phyloP scores from a whole-genome alignment of 2,888 invertebrate species.

The Thereva unica region DNA sequence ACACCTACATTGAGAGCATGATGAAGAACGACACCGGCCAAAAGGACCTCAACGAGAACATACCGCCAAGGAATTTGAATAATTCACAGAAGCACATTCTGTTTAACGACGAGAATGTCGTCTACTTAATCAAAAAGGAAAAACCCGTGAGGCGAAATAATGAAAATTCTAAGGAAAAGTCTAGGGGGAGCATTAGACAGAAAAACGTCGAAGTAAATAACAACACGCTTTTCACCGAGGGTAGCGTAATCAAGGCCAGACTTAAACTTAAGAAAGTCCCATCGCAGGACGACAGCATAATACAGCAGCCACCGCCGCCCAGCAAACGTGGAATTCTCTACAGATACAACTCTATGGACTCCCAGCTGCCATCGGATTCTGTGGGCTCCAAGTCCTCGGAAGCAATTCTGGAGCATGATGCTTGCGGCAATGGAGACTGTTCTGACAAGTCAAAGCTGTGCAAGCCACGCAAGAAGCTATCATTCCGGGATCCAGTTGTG shows the following conservation, averaged over 20 bases:
- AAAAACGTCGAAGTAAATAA: constrained; percentile 38
- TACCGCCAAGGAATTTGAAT: constrained; percentile 15
- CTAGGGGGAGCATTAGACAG: constrained; percentile 8
- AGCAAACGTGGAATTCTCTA: constrained; percentile 39
- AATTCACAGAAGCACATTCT: constrained; percentile 51
- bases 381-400: constrained; percentile 45
- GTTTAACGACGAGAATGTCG: constrained; percentile 56
- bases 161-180: constrained; percentile 12
- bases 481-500: constrained; percentile 76
- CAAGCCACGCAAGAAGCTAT: constrained; percentile 80
- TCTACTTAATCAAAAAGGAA: constrained; percentile 57
- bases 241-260: constrained; percentile 37
- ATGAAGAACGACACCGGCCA: constrained; percentile 41
- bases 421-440: constrained; percentile 44
- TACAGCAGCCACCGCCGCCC: constrained; percentile 4
- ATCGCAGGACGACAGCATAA: constrained; percentile 39
- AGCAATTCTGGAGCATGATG: constrained; percentile 52
- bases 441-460: constrained; percentile 40
- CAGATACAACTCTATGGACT: constrained; percentile 38
- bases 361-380: constrained; percentile 39
- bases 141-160: constrained; percentile 49
- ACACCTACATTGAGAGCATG: constrained; percentile 48
- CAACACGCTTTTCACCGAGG: constrained; percentile 26
- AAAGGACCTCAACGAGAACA: constrained; percentile 21
- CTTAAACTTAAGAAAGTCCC: constrained; percentile 40